Conservation (phyloP, 2,888 invertebrate genomes). For the Uropetala carovei region DNA sequence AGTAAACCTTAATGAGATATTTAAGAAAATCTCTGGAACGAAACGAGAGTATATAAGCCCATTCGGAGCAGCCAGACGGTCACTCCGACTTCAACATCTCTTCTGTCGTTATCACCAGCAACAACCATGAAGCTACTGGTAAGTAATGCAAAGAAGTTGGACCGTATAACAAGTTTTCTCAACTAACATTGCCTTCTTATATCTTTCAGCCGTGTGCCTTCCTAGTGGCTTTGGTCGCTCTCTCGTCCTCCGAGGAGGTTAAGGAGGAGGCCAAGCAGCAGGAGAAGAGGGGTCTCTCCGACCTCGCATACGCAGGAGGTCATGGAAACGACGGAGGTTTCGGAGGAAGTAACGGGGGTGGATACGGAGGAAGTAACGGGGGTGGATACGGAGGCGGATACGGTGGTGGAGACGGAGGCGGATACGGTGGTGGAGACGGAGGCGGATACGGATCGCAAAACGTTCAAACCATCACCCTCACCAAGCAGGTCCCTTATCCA, state of each 20-base stretch:
- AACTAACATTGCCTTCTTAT: not conserved
- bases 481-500: conserved; percentile 83
- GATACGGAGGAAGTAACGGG: no score
- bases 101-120: conserved; percentile 24
- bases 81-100: conserved; percentile 15
- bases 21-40: not conserved
- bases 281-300: conserved; percentile 47
- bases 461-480: conserved; percentile 82
- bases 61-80: not conserved
- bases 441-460: conserved; percentile 77
- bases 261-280: conserved; percentile 16
- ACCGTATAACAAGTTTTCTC: no score
- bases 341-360: conserved; percentile 71
- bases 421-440: conserved; percentile 76
- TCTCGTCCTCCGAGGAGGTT: not conserved
- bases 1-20: not conserved
- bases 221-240: conserved; percentile 19
- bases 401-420: conserved; percentile 71
- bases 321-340: conserved; percentile 68
- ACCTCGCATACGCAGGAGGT: conserved; percentile 40
- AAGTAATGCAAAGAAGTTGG: not conserved
- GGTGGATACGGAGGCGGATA: conserved; percentile 79
- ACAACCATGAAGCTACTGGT: conserved; percentile 58
- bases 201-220: conserved; percentile 10
- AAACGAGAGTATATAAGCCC: not conserved